Evolutionary conservation across 2,797 vertebrate genomes (phyloP), one percentile per base, ranked within the genome.

Genomic region (Oreonectes daqikongensis): DNA sequence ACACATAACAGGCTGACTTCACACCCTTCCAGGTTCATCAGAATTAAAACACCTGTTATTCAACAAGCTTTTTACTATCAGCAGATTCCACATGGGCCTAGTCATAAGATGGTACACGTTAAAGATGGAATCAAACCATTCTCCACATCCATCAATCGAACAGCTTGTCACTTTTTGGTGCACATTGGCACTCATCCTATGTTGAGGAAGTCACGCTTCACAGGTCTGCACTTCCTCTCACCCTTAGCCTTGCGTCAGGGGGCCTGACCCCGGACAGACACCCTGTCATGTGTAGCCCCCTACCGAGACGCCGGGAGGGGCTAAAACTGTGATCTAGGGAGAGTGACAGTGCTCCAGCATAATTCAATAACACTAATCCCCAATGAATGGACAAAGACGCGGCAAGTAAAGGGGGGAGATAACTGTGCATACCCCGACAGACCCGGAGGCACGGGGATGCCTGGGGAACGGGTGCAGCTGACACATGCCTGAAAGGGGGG

Each of bases 281-380:
- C 74, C 61, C 40, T 48, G 18, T 66, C 68, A 73, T 63, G 78
- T 50, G 18, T 46, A 20, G 55, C 69, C 24, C 22, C 38, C 44
- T 4, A 57, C 74, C 46, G 35, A 77, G 73, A 50, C 40, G 20
- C 42, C 26, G 71, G 65, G 48, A 57, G 78, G 57, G 59, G 63
- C 40, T 46, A 1, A 72, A 72, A 72, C 65, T 26, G 72, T 14
- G 69, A 71, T 52, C 53, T 52, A 71, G 22, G 35, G 48, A 81
- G 72, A 81, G 55, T 83, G 82, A 79, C 69, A 71, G 81, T 53
- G 53, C 70, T 77, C 78, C 69, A 80, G 77, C 88, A 90, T 93
- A 92, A 93, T 93, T 92, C 90, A 92, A 93, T 92, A 92, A 92
- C 89, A 90, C 90, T 91, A 92, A 93, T 92, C 90, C 89, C 89